phyloP scores from a whole-genome alignment of 2,113 vertebrate species.

The Solenodon paradoxus region DNA sequence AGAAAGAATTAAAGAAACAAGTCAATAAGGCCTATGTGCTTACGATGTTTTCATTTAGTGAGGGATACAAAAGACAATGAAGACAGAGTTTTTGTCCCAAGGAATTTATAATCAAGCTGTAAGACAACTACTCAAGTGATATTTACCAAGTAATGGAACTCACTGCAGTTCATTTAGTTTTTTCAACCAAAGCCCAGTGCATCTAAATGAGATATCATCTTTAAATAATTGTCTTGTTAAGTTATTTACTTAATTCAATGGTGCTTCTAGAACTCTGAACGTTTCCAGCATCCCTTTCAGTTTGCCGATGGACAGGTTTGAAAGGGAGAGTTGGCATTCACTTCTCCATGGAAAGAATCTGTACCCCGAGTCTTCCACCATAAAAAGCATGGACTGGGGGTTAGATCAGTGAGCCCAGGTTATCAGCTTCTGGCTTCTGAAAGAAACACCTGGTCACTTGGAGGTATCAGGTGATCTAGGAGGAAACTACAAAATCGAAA shows the following conservation, averaged over 20 bases:
- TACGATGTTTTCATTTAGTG: not conserved
- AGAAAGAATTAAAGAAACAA: not conserved
- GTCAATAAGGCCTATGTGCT: not conserved
- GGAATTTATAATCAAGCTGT: not conserved
- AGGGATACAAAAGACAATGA: not conserved
- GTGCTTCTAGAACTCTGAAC: not conserved
- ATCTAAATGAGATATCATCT: not conserved
- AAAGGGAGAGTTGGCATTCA: not conserved
- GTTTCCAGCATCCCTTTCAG: not conserved
- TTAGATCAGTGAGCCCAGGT: conserved; percentile 43
- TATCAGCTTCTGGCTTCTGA: conserved; percentile 67
- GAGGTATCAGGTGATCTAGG: conserved; percentile 60
- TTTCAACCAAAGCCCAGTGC: not conserved
- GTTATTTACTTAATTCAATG: not conserved
- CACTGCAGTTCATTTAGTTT: not conserved
- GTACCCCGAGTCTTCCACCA: not conserved
- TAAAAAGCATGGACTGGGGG: not conserved
- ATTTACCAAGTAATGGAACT: not conserved
- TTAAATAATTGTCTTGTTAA: not conserved
- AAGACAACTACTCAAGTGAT: not conserved
- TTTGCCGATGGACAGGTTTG: not conserved
- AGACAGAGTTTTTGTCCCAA: not conserved
- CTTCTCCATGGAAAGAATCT: not conserved
- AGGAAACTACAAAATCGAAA: conserved; percentile 55
- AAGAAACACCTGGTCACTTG: conserved; percentile 70